Percentiles rank a stretch among this genome's conserved stretches.
Evolutionary conservation across 2,888 invertebrate genomes (phyloP).

Genomic region (Ferdinandea cuprea): DNA sequence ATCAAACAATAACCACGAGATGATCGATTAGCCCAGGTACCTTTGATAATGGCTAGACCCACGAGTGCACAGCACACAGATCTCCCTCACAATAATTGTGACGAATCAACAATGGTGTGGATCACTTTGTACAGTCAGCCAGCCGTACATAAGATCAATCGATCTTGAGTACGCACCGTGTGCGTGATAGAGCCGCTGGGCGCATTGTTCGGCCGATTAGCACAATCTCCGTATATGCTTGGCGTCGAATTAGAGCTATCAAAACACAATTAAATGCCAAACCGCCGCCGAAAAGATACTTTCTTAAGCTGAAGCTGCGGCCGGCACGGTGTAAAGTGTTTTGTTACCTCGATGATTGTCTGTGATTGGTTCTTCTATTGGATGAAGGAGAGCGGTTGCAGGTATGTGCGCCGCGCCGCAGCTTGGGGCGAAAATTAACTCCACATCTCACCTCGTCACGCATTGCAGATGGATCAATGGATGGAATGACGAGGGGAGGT

Average conservation of each 20-base stretch:
- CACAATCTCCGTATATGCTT: slow-evolving; percentile 60
- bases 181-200: slow-evolving; percentile 70
- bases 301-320: slow-evolving; percentile 4
- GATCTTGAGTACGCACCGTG: slow-evolving; percentile 66
- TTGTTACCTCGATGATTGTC: slow-evolving; percentile 74
- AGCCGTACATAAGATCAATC: slow-evolving; percentile 59
- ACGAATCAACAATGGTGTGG: slow-evolving; percentile 71
- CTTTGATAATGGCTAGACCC: no score
- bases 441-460: slow-evolving; percentile 72
- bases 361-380: slow-evolving; percentile 66
- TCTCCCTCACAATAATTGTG: slow-evolving; percentile 68
- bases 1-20: slow-evolving; percentile 52
- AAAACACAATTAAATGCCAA: slow-evolving; percentile 74
- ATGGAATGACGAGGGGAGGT: slow-evolving; percentile 13
- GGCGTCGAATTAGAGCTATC: slow-evolving; percentile 75
- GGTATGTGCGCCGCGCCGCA: slow-evolving; percentile 13
- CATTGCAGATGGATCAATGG: slow-evolving; percentile 40
- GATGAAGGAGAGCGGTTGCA: slow-evolving; percentile 3
- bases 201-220: slow-evolving; percentile 65
- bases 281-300: slow-evolving; percentile 50
- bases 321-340: slow-evolving; percentile 67
- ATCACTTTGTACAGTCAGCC: slow-evolving; percentile 32
- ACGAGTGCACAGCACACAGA: slow-evolving; percentile 21
- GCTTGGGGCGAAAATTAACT: slow-evolving; percentile 72
- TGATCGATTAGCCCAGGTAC: slow-evolving; percentile 58